These are phyloP conservation scores for Schizotus pectinicornis DNA, from an alignment of 2,888 invertebrate genomes.

Conservation along the genomic window DNA sequence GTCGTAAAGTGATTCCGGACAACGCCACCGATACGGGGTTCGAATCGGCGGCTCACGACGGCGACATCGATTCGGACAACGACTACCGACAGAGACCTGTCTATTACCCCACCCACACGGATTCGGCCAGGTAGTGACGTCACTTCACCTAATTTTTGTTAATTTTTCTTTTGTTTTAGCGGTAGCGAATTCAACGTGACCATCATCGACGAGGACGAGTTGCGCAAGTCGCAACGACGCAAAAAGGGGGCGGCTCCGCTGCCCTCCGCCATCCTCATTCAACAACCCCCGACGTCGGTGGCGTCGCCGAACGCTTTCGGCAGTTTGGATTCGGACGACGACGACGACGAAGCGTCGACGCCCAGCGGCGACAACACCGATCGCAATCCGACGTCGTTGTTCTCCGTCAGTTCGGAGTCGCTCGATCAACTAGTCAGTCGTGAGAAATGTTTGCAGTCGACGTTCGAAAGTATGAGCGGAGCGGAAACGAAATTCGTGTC, in stretches of 20 bases:
- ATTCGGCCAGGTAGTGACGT: conserved; percentile 46
- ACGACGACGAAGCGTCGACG: conserved; percentile 80
- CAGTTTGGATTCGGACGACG: conserved; percentile 76
- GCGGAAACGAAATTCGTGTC: conserved; percentile 58
- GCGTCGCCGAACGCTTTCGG: too few species aligned
- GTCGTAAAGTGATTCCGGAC: conserved; percentile 41
- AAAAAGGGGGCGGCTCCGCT: conserved; percentile 65
- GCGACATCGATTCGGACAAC: conserved; percentile 86
- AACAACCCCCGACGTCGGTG: conserved; percentile 52
- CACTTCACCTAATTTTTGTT: neutral
- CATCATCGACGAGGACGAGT: conserved; percentile 85
- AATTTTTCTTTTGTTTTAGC: conserved; percentile 35
- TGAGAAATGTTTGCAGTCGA: conserved; percentile 70
- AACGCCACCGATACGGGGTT: conserved; percentile 59
- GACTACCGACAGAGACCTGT: conserved; percentile 62
- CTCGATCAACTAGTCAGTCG: conserved; percentile 64
- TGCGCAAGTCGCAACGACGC: conserved; percentile 76
- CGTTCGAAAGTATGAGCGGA: conserved; percentile 75
- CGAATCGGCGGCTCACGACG: conserved; percentile 80
- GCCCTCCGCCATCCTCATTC: conserved; percentile 45
- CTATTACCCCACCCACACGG: conserved; percentile 52
- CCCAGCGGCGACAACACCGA: conserved; percentile 84
- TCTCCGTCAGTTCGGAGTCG: conserved; percentile 79
- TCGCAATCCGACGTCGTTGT: conserved; percentile 71
- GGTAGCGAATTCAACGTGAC: conserved; percentile 84